phyloP scores from a whole-genome alignment of 2,888 invertebrate species.

The Melieria crassipennis region DNA sequence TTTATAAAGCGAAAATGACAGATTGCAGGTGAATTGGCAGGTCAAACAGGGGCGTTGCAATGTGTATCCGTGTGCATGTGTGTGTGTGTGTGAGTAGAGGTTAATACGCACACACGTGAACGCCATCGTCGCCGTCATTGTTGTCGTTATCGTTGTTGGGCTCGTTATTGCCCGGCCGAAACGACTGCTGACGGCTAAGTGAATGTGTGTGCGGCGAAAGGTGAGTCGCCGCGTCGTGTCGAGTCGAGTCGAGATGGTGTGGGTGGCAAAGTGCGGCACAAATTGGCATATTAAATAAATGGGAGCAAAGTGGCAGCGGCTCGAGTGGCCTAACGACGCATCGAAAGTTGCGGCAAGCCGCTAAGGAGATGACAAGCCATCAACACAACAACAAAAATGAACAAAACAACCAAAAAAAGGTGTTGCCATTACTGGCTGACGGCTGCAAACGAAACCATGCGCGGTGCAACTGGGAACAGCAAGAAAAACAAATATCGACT shows the following conservation, averaged over 20 bases:
- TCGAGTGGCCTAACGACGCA: background rate
- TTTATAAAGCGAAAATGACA: conserved; percentile 54
- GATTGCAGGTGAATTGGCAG: conserved; percentile 50
- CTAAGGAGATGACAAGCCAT: background rate
- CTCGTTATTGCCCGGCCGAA: too few relatives aligned
- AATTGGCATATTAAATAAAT: conserved; percentile 36
- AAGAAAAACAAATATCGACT: too few relatives aligned
- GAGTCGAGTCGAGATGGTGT: background rate
- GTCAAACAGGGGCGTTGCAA: background rate
- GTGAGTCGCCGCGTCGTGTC: background rate
- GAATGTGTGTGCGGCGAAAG: background rate
- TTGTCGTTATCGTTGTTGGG: too few relatives aligned
- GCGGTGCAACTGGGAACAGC: too few relatives aligned
- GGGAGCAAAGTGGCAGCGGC: conserved; percentile 17
- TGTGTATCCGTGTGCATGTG: too few relatives aligned
- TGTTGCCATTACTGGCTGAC: too few relatives aligned
- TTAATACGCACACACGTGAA: too few relatives aligned
- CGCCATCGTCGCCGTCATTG: too few relatives aligned
- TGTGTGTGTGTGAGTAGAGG: conserved; percentile 1
- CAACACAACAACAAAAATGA: background rate
- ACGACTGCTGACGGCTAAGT: background rate
- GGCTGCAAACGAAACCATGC: too few relatives aligned
- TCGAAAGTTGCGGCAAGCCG: background rate
- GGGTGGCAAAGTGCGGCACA: conserved; percentile 24
- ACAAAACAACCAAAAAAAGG: too few relatives aligned